Evolutionary conservation across 2,888 invertebrate genomes (phyloP).

Genomic region (Drosophila setosimentum): DNA sequence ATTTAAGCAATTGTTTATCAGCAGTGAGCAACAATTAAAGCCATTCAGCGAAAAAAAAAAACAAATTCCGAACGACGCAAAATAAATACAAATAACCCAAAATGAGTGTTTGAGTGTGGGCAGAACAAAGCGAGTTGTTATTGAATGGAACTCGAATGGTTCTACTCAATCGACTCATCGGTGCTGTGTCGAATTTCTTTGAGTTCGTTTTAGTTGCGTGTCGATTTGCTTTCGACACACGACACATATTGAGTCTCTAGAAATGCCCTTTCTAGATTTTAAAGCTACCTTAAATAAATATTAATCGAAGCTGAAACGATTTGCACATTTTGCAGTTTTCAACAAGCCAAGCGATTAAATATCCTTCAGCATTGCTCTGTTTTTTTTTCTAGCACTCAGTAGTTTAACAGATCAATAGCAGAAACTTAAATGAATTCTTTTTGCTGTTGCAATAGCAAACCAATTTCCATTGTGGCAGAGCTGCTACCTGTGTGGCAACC

Average conservation of each 20-base stretch:
- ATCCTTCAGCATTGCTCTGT: background rate
- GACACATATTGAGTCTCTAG: background rate
- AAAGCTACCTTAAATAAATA: rapidly evolving
- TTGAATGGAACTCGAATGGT: conserved; percentile 14
- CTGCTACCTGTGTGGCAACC: background rate
- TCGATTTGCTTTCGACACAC: too few species aligned
- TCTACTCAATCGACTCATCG: background rate
- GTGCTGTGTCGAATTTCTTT: background rate
- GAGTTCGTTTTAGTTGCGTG: too few species aligned
- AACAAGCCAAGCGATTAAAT: background rate
- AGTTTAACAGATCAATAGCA: background rate
- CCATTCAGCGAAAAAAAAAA: conserved; percentile 15
- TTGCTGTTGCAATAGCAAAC: background rate
- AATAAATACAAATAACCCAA: conserved; percentile 30
- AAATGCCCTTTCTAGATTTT: background rate
- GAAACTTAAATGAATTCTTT: background rate
- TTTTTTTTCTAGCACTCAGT: too few species aligned
- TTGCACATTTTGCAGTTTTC: background rate
- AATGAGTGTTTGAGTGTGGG: conserved; percentile 20
- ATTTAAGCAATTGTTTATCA: conserved; percentile 50
- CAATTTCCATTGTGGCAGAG: too few species aligned
- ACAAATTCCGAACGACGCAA: conserved; percentile 47
- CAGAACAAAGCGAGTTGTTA: conserved; percentile 32
- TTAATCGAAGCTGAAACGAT: background rate
- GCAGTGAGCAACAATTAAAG: conserved; percentile 41